Base-by-base conservation (phyloP, 2,888 invertebrate genomes). In the Epicampocera succincta region DNA sequence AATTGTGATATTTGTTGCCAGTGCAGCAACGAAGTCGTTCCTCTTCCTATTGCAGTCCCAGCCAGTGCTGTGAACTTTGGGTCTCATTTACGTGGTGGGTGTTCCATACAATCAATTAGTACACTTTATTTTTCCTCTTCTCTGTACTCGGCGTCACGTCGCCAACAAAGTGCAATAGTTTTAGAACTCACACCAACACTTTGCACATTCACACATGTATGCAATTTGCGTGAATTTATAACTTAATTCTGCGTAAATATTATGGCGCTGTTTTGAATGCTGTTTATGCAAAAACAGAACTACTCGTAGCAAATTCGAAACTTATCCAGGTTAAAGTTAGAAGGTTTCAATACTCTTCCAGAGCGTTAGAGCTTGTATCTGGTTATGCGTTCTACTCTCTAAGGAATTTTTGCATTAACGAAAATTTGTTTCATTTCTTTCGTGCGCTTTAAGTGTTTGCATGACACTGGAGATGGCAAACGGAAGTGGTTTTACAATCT, bases 41-140 rank as follows among this genome's bases (percentile, higher is more conserved):
- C 1, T 33, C 8, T 42, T 66, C 42, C 33, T 40, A 38, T 29
- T 40, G 56, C n/a, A 54, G 48, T 48, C 46, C 21, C 29, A 29
- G 66, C 21, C 29, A 29, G 66, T 54, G 33, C 33, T 72, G 29
- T 54, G n/a, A 48, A 74, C 3, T 56, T 63, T 50, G 54, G 21
- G 60, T 60, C 66, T 29, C 12, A 12, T 8, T 65, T 74, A 69
- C 63, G 65, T 58, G 74, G 40, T 33, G 63, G 63, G 46, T 74
- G 69, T 65, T 65, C 65, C 63, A 56, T 65, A 69, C 69, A 80
- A 65, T 80, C 69, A 74, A 80, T 80, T 74, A 74, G 74, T 80
- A 69, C 25, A 58, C 50, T 68, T 61, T 79, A 48, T 21, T 25
- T 29, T 44, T 54, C 8, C 40, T n/a, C 29, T 54, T 2, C 33